A percentile compares a stretch with the other conserved stretches of the same genome.
These are phyloP conservation scores for Danio albolineatus DNA, from an alignment of 2,797 vertebrate species.

Conservation along the genomic window DNA sequence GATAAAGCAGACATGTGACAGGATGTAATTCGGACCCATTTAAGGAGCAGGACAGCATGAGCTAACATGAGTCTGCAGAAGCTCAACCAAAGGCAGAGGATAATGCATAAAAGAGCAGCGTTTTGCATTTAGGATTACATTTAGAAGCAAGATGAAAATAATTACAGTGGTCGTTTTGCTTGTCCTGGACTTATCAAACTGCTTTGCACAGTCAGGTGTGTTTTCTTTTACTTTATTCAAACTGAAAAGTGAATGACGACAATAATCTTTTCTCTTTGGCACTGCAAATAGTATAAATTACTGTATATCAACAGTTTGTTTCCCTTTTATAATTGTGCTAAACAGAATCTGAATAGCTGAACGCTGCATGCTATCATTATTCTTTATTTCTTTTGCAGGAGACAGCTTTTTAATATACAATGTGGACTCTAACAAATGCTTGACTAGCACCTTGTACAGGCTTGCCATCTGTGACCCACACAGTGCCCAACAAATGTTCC, in stretches of 20 bases:
- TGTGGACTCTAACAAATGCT: slow-evolving; percentile 79
- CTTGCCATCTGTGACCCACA: slow-evolving; percentile 68
- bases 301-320: neutral
- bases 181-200: slow-evolving; percentile 59
- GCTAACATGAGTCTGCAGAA: slow-evolving; percentile 26
- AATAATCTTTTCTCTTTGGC: neutral
- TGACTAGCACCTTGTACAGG: slow-evolving; percentile 68
- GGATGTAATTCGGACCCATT: slow-evolving; percentile 59
- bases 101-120: slow-evolving; percentile 66
- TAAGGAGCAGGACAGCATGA: slow-evolving; percentile 18
- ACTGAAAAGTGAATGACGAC: neutral
- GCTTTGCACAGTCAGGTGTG: slow-evolving; percentile 50
- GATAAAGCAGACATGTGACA: slow-evolving; percentile 68
- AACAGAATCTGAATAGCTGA: neutral
- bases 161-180: slow-evolving; percentile 64
- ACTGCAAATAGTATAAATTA: neutral
- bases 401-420: slow-evolving; percentile 82
- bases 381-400: slow-evolving; percentile 29
- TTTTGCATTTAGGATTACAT: slow-evolving; percentile 21
- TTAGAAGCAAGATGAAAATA: slow-evolving; percentile 67
- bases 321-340: neutral
- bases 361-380: neutral
- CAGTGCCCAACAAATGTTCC: slow-evolving; percentile 79
- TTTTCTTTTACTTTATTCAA: neutral
- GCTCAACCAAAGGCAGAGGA: slow-evolving; percentile 29